Evolutionary conservation across 1,140 invertebrate genomes (phyloP).

Genomic region (Schlechtendalia chinensis): DNA sequence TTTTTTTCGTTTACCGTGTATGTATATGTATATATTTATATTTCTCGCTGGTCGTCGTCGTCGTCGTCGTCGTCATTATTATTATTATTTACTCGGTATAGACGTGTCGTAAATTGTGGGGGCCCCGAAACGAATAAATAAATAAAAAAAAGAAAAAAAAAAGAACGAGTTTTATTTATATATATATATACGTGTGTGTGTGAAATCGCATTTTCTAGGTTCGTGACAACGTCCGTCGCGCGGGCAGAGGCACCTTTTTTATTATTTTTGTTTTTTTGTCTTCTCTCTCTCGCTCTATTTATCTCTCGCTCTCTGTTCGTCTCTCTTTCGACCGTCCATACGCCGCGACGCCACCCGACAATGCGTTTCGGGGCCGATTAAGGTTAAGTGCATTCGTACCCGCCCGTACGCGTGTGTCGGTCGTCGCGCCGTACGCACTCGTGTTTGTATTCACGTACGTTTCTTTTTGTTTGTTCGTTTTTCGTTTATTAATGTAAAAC

Average conservation of each 20-base stretch:
- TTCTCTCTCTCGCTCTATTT: background rate
- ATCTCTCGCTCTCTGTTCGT: no score
- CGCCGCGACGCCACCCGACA: background rate
- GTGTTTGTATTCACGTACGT: background rate
- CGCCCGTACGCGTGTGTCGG: no score
- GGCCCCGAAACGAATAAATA: conserved; percentile 28
- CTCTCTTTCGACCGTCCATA: no score
- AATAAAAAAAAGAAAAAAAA: background rate
- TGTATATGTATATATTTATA: conserved; percentile 6
- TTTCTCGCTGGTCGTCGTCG: conserved; percentile 18
- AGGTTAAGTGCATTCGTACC: conserved; percentile 16
- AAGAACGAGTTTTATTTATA: conserved; percentile 36
- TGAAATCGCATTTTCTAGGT: conserved; percentile 46
- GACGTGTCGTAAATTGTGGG: conserved; percentile 41
- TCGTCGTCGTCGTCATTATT: conserved; percentile 5
- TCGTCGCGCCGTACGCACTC: background rate
- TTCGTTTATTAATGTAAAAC: background rate
- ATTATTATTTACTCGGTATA: conserved; percentile 28
- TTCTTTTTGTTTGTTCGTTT: background rate
- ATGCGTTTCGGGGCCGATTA: conserved; percentile 21
- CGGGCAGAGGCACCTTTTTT: conserved; percentile 4
- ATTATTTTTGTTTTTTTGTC: background rate
- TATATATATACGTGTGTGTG: background rate
- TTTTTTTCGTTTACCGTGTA: background rate
- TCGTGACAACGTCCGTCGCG: conserved; percentile 20